Evolutionary conservation across 1,140 invertebrate species (phyloP), one percentile per base, ranked within the genome.

Genomic region (Cydia pomonella): DNA sequence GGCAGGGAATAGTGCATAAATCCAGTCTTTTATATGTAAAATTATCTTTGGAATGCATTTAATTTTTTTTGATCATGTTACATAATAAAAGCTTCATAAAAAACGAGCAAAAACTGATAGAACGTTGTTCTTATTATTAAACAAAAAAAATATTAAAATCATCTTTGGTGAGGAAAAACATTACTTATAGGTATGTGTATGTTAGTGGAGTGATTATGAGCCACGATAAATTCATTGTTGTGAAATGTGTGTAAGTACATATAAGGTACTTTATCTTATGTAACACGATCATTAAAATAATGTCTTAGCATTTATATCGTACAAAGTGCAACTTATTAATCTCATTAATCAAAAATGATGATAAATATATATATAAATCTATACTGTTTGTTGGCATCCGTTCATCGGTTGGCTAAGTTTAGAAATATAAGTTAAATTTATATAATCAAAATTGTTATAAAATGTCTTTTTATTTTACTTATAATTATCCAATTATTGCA

Each of bases 71-170:
- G 50, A 5, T 47, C 72, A 73, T 73, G 72, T 50, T 27, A 53
- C 72, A 44, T 27, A 25, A 72, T 47, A 50, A 50, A 86, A 84
- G 86, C 84, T 87, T 83, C 27, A 47, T 75, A 71, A 81, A 82
- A 77, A 73, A 82, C 89, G 87, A 88, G 88, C 89, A 87, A 87
- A 90, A 90, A 50, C n/a, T 50, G 33, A 44, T 16, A 44, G 41
- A 0, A 44, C 7, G 33, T 38, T n/a, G n/a, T n/a, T n/a, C n/a
- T n/a, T n/a, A n/a, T 38, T 38, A 9, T 38, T 38, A 38, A 38
- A 27, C 1, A 7, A 38, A 10, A 38, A 38, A 38, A 38, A 38
- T 9, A 38, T 38, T 3, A 13, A 44, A 16, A 44, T 16, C 7
- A 44, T 44, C 41, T 44, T 44, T 44, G 41, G 41, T 18, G 6